Percentiles rank a stretch among this genome's conserved stretches.
phyloP scores from a whole-genome alignment of 2,113 vertebrate genomes.

The Mystacornis crossleyi region DNA sequence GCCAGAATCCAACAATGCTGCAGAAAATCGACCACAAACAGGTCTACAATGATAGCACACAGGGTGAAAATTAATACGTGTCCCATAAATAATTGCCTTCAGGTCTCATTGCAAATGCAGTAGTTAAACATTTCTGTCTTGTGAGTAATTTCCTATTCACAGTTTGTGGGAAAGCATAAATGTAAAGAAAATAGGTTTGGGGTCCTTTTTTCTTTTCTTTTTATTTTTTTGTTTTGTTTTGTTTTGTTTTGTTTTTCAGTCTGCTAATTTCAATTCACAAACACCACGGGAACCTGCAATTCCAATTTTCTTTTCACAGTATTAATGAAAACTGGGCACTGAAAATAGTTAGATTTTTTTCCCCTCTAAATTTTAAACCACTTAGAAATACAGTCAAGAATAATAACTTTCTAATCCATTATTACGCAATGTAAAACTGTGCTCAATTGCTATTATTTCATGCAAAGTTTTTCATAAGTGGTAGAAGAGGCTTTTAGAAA shows the following conservation, averaged over 20 bases:
- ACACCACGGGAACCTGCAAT: slow-evolving; percentile 63
- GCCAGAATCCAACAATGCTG: not conserved
- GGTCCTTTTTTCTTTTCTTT: slow-evolving; percentile 17
- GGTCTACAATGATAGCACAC: slow-evolving; percentile 36
- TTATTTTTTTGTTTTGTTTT: not conserved
- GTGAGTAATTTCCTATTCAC: slow-evolving; percentile 39
- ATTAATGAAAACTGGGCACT: slow-evolving; percentile 73
- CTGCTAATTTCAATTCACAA: slow-evolving; percentile 75
- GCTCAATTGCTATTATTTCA: slow-evolving; percentile 56
- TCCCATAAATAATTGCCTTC: slow-evolving; percentile 20
- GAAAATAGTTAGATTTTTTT: slow-evolving; percentile 65
- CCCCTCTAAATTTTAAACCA: slow-evolving; percentile 60
- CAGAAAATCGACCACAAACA: slow-evolving; percentile 17
- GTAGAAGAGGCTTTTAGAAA: slow-evolving; percentile 44
- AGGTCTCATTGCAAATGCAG: slow-evolving; percentile 44
- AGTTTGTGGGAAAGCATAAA: slow-evolving; percentile 50
- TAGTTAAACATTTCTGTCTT: slow-evolving; percentile 56
- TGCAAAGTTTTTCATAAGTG: slow-evolving; percentile 18
- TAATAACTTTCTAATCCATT: slow-evolving; percentile 69
- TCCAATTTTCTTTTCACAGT: slow-evolving; percentile 79
- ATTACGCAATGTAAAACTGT: slow-evolving; percentile 40
- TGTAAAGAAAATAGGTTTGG: slow-evolving; percentile 53
- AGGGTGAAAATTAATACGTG: slow-evolving; percentile 41
- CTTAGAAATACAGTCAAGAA: slow-evolving; percentile 60
- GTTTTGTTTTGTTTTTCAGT: slow-evolving; percentile 20